phyloP scores from a whole-genome alignment of 2,888 invertebrate species.

The Sipha maydis region DNA sequence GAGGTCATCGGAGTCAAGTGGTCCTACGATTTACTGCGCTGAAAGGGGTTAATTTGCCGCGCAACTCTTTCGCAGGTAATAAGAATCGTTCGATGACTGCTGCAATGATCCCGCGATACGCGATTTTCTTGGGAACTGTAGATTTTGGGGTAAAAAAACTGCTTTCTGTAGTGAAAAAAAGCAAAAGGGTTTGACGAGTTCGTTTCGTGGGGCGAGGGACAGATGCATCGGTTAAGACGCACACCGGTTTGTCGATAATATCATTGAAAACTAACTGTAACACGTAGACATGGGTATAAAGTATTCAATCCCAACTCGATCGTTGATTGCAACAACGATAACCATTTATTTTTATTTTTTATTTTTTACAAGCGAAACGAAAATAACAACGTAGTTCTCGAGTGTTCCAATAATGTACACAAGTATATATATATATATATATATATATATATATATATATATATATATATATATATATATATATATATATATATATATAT shows the following conservation, averaged over 20 bases:
- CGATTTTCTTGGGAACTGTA: slow-evolving; percentile 49
- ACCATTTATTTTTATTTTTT: neutral
- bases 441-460: neutral
- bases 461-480: neutral
- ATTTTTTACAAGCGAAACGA: neutral
- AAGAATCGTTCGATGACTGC: neutral
- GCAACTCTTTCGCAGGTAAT: slow-evolving; percentile 34
- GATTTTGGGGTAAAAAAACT: slow-evolving; percentile 39
- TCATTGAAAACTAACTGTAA: slow-evolving; percentile 8
- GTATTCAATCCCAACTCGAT: slow-evolving; percentile 15
- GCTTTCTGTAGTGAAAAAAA: slow-evolving; percentile 25
- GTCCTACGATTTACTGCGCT: slow-evolving; percentile 1
- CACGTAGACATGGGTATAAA: neutral
- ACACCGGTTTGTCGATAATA: slow-evolving; percentile 36
- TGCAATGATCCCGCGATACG: neutral
- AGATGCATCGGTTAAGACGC: slow-evolving; percentile 38
- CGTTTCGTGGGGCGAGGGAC: slow-evolving; percentile 21
- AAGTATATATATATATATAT: neutral
- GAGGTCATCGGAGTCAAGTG: slow-evolving; percentile 56
- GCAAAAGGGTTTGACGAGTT: slow-evolving; percentile 33
- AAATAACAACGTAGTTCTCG: slow-evolving; percentile 18
- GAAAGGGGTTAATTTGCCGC: slow-evolving; percentile 38
- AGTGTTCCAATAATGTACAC: neutral
- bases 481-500: neutral
- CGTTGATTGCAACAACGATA: slow-evolving; percentile 31